These are phyloP conservation scores for Lycodopsis pacificus DNA, from an alignment of 2,797 vertebrate species.

Conservation along the genomic window DNA sequence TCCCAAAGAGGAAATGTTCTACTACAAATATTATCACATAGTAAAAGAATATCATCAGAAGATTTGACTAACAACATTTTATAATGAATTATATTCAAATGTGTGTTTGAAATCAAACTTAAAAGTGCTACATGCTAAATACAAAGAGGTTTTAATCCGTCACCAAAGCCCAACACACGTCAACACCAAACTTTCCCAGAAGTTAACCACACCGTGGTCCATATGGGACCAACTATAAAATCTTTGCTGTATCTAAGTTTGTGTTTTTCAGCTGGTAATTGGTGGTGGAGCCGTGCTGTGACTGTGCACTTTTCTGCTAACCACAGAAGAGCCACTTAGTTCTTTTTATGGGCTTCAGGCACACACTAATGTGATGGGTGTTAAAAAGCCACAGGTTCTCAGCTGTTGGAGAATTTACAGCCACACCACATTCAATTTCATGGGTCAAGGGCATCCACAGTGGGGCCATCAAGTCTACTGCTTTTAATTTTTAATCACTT, in stretches of 20 bases:
- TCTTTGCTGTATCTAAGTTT: conserved; percentile 48
- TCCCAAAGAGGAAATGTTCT: too few species aligned
- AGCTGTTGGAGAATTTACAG: conserved; percentile 66
- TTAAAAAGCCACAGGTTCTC: conserved; percentile 69
- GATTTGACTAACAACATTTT: background rate
- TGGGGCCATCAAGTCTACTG: conserved; percentile 60
- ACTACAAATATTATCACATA: background rate
- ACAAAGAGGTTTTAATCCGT: conserved; percentile 32
- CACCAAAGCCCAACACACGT: conserved; percentile 16
- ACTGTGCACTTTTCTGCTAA: conserved; percentile 56
- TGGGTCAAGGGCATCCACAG: conserved; percentile 65
- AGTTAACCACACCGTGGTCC: conserved; percentile 41
- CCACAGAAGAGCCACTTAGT: conserved; percentile 46
- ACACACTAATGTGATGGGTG: conserved; percentile 66
- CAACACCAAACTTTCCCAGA: conserved; percentile 40
- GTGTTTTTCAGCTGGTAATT: conserved; percentile 62
- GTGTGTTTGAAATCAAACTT: conserved; percentile 3
- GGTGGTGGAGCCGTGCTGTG: conserved; percentile 61
- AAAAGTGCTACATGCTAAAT: background rate
- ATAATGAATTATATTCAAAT: background rate
- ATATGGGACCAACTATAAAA: conserved; percentile 56
- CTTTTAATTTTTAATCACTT: conserved; percentile 60
- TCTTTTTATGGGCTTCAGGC: conserved; percentile 65
- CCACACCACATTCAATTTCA: conserved; percentile 72
- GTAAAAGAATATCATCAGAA: background rate